Percentiles rank a stretch among this genome's conserved stretches.
Evolutionary conservation across 2,888 invertebrate species (phyloP).

Genomic region (Horisme vitalbata): DNA sequence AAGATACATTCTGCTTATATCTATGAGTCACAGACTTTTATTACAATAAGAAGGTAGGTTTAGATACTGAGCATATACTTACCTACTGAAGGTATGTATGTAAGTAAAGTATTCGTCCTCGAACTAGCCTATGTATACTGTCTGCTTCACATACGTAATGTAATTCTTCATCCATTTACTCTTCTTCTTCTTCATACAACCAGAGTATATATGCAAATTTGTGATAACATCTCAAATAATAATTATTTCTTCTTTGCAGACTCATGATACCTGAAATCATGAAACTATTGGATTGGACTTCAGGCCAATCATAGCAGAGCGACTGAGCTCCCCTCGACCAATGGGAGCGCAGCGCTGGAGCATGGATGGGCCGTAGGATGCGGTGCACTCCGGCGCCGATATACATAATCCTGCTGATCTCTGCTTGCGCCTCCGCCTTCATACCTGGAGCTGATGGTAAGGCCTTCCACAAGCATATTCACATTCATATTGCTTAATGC

Average conservation of each 20-base stretch:
- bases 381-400: conserved; percentile 70
- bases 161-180: too few species aligned
- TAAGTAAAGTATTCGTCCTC: too few species aligned
- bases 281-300: neutral
- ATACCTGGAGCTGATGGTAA: conserved; percentile 74
- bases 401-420: conserved; percentile 64
- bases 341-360: conserved; percentile 62
- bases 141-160: too few species aligned
- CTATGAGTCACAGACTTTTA: too few species aligned
- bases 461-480: conserved; percentile 23
- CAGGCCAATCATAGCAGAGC: conserved; percentile 33
- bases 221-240: neutral
- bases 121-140: too few species aligned
- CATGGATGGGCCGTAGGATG: conserved; percentile 81
- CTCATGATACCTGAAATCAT: conserved; percentile 7
- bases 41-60: too few species aligned
- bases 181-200: too few species aligned
- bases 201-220: neutral
- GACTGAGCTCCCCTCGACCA: conserved; percentile 44
- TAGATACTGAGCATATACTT: too few species aligned
- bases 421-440: conserved; percentile 58
- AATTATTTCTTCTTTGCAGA: conserved; percentile 5
- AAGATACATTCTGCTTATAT: too few species aligned
- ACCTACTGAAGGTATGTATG: too few species aligned
- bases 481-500: too few species aligned